Evolutionary conservation across 2,888 invertebrate genomes (phyloP), one percentile per base, ranked within the genome.

Genomic region (Anticlea derivata): DNA sequence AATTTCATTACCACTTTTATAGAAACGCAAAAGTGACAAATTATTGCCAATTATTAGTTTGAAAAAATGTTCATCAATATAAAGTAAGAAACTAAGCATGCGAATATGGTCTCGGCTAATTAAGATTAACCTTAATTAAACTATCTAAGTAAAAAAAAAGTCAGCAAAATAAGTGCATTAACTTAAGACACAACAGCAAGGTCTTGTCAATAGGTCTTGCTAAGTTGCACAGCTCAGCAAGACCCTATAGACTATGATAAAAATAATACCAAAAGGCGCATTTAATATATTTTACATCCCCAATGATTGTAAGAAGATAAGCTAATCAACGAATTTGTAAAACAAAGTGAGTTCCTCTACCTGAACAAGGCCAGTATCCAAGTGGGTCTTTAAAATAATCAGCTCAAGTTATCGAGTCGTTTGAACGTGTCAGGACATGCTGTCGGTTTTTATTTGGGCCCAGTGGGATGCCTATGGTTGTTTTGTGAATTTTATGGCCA

Each of bases 341-440:
- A 82, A 85, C 80, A 81, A 82, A 77, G 71, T 73, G 64, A 64
- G 63, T 52, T 62, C 47, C 56, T 62, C 76, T 83, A 81, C 81
- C 81, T 82, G 81, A 60, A 58, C 56, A 53, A 59, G 61, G 57
- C 45, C 59, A 50, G 55, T 57, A 57, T 63, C 66, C 63, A 63
- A 56, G 50, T 45, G 52, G 59, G 47, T 55, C 58, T 73, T 78
- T 70, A 68, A 77, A 75, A 80, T 83, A 83, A 87, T 85, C 81
- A 78, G 76, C 71, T 73, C 77, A 73, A 85, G 83, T 86, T 80
- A 86, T 84, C 84, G 80, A 76, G 74, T 71, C 81, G 79, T 79
- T 83, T 73, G 68, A 75, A 88, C 87, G 83, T 87, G 89, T 89
- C 80, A 71, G 76, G 80, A 89, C 89, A 87, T 74, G 87, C 73